phyloP scores from a whole-genome alignment of 2,113 vertebrate species.

The Cinclus cinclus region DNA sequence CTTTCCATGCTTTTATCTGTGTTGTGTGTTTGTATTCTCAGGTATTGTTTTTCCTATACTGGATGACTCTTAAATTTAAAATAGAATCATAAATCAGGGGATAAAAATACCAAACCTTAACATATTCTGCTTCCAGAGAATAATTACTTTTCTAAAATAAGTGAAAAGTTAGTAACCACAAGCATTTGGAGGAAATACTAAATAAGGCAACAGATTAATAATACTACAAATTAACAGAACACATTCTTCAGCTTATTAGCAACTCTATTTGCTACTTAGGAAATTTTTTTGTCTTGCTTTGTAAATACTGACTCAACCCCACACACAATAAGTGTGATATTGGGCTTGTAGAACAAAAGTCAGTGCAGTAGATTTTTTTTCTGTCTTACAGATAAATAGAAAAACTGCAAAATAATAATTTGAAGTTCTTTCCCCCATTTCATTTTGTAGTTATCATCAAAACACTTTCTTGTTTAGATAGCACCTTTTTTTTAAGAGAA shows the following conservation, averaged over 20 bases:
- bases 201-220: neutral
- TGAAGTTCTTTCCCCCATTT: neutral
- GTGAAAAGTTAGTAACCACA: neutral
- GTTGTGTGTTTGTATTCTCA: neutral
- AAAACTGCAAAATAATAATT: neutral
- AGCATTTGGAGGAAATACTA: neutral
- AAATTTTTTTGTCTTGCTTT: neutral
- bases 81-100: neutral
- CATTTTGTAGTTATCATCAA: neutral
- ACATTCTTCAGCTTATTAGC: neutral
- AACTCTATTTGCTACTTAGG: neutral
- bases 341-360: neutral
- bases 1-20: neutral
- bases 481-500: fast-evolving
- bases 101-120: neutral
- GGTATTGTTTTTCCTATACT: neutral
- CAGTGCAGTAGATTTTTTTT: neutral
- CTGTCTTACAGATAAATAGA: neutral
- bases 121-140: neutral
- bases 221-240: neutral
- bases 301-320: neutral
- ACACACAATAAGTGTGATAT: neutral
- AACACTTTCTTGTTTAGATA: neutral
- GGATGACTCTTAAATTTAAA: constrained; percentile 20
- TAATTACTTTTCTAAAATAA: neutral